These are phyloP conservation scores for Amiota mariae DNA, from an alignment of 2,888 invertebrate genomes.

Conservation along the genomic window DNA sequence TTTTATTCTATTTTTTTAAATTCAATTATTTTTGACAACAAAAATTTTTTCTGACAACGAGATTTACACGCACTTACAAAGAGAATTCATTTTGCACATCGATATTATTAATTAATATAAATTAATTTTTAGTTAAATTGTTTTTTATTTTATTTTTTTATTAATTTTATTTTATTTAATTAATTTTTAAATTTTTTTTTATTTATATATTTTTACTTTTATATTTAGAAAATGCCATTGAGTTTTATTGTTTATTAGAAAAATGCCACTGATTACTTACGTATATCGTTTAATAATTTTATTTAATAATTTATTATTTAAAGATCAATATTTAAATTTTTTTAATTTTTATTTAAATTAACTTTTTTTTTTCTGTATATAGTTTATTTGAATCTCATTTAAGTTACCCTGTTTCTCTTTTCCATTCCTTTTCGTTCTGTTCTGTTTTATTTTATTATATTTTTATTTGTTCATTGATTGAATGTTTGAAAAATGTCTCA, in stretches of 20 bases:
- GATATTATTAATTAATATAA: not conserved
- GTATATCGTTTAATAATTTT: constrained; percentile 19
- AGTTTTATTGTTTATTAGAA: not conserved
- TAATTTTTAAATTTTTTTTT: not conserved
- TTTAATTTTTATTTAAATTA: not conserved
- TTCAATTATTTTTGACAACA: not conserved
- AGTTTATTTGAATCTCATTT: not conserved
- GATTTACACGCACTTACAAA: not conserved
- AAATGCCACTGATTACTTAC: constrained; percentile 22
- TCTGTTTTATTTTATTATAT: too few species aligned
- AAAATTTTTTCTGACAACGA: constrained; percentile 15
- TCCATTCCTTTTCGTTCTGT: constrained; percentile 8
- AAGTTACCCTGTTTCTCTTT: constrained; percentile 20
- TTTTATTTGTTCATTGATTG: not conserved
- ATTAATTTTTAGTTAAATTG: not conserved
- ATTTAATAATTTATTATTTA: not conserved
- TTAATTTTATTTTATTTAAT: not conserved
- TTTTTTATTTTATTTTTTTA: not conserved
- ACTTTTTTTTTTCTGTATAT: not conserved
- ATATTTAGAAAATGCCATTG: not conserved
- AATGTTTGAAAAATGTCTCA: not conserved
- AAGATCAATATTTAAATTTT: not conserved
- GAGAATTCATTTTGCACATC: constrained; percentile 21
- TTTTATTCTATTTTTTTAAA: not conserved
- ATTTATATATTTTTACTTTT: not conserved